Base-by-base conservation (phyloP, 2,113 vertebrate genomes). In the Platichthys stellatus region DNA sequence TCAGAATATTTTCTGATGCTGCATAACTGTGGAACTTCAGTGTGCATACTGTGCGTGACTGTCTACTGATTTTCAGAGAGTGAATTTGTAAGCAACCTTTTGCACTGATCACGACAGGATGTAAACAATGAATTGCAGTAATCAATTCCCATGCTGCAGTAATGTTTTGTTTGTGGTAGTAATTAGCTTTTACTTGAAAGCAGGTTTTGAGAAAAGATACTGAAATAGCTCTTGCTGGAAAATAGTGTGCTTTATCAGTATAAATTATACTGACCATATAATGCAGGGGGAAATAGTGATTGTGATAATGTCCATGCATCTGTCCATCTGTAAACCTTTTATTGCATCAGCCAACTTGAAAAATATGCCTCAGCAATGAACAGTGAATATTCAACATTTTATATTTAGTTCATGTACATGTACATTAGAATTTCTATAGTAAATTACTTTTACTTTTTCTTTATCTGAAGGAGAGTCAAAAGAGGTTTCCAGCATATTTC, bases 101-200 rank as follows among this genome's bases (percentile, higher is more conserved):
- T 7, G 2, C 47, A 2, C 47, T 18, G 47, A 51, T 51, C 47
- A 51, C 18, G 4, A 20, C 47, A 18, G 18, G 53, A 53, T 47
- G 59, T 21, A 76, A 67, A 38, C 31, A 69, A 10, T 20, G 38
- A 75, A 47, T 54, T 31, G 17, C 24, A 35, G 28, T 62, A 57
- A 69, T 57, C 45, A 53, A 58, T 35, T 49, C 11, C 31, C 66
- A 12, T 28, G 51, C 69, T 56, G 12, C 26, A 18, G 15, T 51
- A 17, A 51, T 60, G 26, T 64, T 47, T 54, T 43, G 58, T 87
- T 78, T 68, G 45, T 51, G 47, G 23, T 28, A 12, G 58, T 57
- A 24, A 24, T 57, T 14, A 12, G 40, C 14, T 23, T 24, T 57
- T 12, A 2, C 20, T 0, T 23, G 10, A 56, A 56, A 9, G 11